A percentile compares a stretch with the other conserved stretches of the same genome.
phyloP scores from a whole-genome alignment of 2,113 vertebrate species.

The Lathamus discolor region DNA sequence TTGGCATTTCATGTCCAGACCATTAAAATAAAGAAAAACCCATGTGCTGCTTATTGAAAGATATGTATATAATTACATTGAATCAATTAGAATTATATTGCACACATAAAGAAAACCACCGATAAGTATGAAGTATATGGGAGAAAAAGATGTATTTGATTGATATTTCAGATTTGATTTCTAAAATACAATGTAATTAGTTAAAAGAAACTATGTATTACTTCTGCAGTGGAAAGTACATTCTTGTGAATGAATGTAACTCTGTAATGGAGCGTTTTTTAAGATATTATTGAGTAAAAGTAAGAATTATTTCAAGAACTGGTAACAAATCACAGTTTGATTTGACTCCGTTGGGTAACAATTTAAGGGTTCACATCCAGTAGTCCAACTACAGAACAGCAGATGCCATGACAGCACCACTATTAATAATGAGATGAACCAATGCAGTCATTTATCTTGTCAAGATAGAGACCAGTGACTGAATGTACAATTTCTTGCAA shows the following conservation, averaged over 20 bases:
- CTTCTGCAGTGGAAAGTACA: neutral
- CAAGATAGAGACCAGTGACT: neutral
- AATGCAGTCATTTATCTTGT: neutral
- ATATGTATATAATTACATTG: neutral
- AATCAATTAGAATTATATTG: neutral
- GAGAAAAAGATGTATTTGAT: neutral
- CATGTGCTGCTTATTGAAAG: neutral
- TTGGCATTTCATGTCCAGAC: neutral
- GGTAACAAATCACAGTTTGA: neutral
- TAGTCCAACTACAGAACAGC: neutral
- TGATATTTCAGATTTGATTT: neutral
- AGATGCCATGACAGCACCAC: neutral
- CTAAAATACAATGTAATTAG: neutral
- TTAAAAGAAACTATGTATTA: neutral
- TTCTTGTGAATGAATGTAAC: neutral
- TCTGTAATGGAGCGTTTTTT: neutral
- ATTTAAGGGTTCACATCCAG: neutral
- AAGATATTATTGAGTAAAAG: neutral
- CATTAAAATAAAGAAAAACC: neutral
- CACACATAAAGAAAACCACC: neutral
- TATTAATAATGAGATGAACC: neutral
- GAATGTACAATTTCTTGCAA: neutral
- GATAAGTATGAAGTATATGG: neutral
- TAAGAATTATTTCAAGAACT: neutral
- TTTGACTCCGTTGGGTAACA: neutral